A percentile compares a stretch with the other conserved stretches of the same genome.
These are phyloP conservation scores for Periophthalmus modestus DNA, from an alignment of 2,113 vertebrate species.

Conservation along the genomic window DNA sequence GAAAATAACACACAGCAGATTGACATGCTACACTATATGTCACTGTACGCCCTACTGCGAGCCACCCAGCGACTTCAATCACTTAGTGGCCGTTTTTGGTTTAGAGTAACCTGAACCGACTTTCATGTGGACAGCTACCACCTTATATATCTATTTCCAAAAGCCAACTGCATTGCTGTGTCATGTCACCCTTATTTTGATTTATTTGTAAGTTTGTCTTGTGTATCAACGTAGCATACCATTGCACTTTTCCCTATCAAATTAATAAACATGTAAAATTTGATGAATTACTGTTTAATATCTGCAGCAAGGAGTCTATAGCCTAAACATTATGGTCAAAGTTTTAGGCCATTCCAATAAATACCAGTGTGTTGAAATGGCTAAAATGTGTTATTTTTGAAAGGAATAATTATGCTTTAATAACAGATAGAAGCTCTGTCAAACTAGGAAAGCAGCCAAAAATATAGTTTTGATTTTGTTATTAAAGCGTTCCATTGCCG, in stretches of 20 bases:
- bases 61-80: constrained; percentile 4
- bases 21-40: constrained; percentile 46
- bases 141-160: constrained; percentile 9
- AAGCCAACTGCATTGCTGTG: neutral
- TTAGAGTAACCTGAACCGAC: constrained; percentile 39
- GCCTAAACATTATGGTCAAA: neutral
- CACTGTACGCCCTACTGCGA: neutral
- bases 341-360: neutral
- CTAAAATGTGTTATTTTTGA: neutral
- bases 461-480: neutral
- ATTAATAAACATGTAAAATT: too few species aligned
- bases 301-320: neutral
- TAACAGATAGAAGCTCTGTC: neutral
- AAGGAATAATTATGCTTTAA: neutral
- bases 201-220: neutral
- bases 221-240: too few species aligned
- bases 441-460: neutral
- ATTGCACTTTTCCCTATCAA: too few species aligned
- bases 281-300: neutral
- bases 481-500: too few species aligned
- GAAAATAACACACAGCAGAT: constrained; percentile 31
- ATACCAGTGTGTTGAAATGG: neutral
- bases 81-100: constrained; percentile 21
- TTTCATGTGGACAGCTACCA: constrained; percentile 44
- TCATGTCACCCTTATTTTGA: neutral